Evolutionary conservation across 2,888 invertebrate species (phyloP), one percentile per base, ranked within the genome.

Genomic region (Ganaspis brasiliensis): DNA sequence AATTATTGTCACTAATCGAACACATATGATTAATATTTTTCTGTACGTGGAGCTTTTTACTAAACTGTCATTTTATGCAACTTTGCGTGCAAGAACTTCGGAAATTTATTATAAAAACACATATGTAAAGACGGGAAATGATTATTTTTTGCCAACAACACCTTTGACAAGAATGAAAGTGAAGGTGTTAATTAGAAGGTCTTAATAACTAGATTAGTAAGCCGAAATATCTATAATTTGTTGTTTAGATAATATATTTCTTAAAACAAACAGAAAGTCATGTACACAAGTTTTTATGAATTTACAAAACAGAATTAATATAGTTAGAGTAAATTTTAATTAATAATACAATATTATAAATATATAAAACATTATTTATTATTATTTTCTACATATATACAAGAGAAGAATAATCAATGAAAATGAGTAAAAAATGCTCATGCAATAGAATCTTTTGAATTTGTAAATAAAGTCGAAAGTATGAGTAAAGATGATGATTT

Each of bases 31-130:
- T 73, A 74, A 79, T 75, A 63, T 40, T 59, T 19, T 52, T 52
- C 9, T 74, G 55, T 31, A 26, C 56, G 70, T 72, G 59, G 67
- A 49, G 14, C 55, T 72, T 55, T 21, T 49, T 76, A 76, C 45
- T 56, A 78, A 72, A 55, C 35, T 76, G 74, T 76, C 72, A 76
- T 40, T 72, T 49, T 73, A 52, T 57, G 76, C 79, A 76, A 79
- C 76, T 35, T 31, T 21, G 72, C 72, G 72, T 72, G 72, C 31
- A 24, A 37, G 24, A 2, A 56, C n/a, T 31, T 56, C 12, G 12
- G 52, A 49, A 31, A 72, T 52, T 55, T 26, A 45, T 45, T 67
- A 45, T 35, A 67, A 67, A 52, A 19, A 19, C 19, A 19, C 52
- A 52, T n/a, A n/a, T 16, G n/a, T 40, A 24, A 45, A 61, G 21